Evolutionary conservation across 2,888 invertebrate species (phyloP).

Genomic region (Acrobasis suavella): DNA sequence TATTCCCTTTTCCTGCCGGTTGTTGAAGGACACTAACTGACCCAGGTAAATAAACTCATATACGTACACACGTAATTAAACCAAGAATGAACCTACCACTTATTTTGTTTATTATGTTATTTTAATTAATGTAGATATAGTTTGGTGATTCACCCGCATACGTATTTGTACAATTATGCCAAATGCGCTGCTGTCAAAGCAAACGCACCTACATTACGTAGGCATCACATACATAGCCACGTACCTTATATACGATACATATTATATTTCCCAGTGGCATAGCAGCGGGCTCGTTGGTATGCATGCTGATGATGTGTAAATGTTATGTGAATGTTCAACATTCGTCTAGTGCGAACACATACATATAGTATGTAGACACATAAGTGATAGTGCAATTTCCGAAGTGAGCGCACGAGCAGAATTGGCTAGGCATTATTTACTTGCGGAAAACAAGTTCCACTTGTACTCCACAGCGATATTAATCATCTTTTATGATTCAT

Average conservation of each 20-base stretch:
- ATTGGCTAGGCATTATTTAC: constrained; percentile 17
- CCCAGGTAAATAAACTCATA: no score
- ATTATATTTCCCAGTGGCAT: constrained; percentile 36
- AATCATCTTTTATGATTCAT: constrained; percentile 15
- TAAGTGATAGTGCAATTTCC: constrained; percentile 26
- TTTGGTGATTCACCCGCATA: constrained; percentile 6
- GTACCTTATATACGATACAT: constrained; percentile 21
- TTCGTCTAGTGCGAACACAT: constrained; percentile 16
- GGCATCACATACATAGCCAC: constrained; percentile 8
- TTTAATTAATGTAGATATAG: not conserved
- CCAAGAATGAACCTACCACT: no score
- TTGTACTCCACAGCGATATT: constrained; percentile 14
- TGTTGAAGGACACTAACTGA: no score
- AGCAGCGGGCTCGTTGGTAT: constrained; percentile 32
- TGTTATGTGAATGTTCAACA: constrained; percentile 29
- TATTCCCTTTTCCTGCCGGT: no score
- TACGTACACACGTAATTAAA: no score
- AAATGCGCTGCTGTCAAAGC: constrained; percentile 22
- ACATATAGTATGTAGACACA: constrained; percentile 15
- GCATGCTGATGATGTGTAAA: constrained; percentile 33
- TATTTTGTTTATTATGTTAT: not conserved
- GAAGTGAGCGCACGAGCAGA: constrained; percentile 18
- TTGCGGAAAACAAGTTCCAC: constrained; percentile 12
- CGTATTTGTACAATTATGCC: constrained; percentile 22
- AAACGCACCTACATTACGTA: constrained; percentile 22